A percentile compares a stretch with the other conserved stretches of the same genome.
These are phyloP conservation scores for Falco peregrinus DNA, from an alignment of 2,797 vertebrate species.

Conservation along the genomic window DNA sequence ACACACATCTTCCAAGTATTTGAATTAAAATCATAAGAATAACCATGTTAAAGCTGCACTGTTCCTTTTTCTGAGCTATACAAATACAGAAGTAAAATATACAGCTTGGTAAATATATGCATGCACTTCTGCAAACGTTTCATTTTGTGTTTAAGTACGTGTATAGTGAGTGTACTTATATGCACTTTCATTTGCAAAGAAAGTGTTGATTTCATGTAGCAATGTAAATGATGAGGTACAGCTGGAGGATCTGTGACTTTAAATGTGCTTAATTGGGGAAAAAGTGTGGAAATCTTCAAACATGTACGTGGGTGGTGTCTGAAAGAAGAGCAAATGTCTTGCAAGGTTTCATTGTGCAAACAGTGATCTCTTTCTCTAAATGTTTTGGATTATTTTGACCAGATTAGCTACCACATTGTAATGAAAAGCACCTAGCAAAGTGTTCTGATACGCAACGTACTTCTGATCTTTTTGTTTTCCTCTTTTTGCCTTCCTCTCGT, in stretches of 20 bases:
- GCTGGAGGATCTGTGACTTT: background rate
- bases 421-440: background rate
- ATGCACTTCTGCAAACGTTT: background rate
- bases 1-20: background rate
- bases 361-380: background rate
- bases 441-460: background rate
- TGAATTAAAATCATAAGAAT: background rate
- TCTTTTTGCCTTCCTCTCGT: background rate
- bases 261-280: background rate
- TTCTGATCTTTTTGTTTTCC: background rate
- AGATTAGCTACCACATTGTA: background rate
- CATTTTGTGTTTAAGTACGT: fast-evolving
- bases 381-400: background rate
- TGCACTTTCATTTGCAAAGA: background rate
- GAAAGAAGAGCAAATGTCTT: background rate
- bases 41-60: background rate
- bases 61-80: background rate
- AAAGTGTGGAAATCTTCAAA: constrained; percentile 2
- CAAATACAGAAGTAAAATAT: constrained; percentile 7
- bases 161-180: background rate
- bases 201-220: background rate
- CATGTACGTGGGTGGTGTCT: background rate
- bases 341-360: background rate
- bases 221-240: background rate
- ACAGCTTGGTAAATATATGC: background rate